Evolutionary conservation across 2,888 invertebrate genomes (phyloP), one percentile per base, ranked within the genome.

Genomic region (Parascotia fuliginaria): DNA sequence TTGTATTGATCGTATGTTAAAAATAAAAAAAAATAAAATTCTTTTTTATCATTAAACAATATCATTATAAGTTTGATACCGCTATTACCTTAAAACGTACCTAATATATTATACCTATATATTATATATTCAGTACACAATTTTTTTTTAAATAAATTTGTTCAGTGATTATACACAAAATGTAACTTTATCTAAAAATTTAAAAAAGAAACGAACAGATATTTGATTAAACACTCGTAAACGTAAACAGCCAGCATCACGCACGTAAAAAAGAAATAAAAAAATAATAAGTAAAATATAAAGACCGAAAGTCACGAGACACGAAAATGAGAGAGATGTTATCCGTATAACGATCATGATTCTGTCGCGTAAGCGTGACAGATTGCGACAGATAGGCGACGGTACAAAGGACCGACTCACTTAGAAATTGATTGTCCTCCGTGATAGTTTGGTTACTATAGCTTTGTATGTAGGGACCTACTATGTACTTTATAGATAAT

Each of bases 271-370:
- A 43, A 33, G 15, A 24, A 33, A 49, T 34, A 38, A 50, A 31
- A 14, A 47, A 44, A 31, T 46, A 45, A 41, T n/a, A 39, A 47
- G 46, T 59, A 42, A 50, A 46, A 22, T 43, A 36, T 52, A 45
- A 64, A 56, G 51, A 43, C 55, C 39, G 29, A 39, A n/a, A 64
- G 61, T 63, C 62, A 67, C 63, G 72, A 69, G 60, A 68, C 52
- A 60, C 58, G 58, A 64, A 55, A 68, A 66, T 70, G 64, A 79
- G 80, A 82, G 64, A 79, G 80, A 82, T 80, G 75, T 72, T 75
- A 82, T 82, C 79, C 46, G 34, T 51, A 31, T 32, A 56, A 58
- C 52, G 63, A 63, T 61, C 67, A 65, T 65, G 71, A 60, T 47
- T 57, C 58, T 59, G 54, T 47, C 60, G 58, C 36, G 58, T 40